These are phyloP conservation scores for Phortica magna DNA, from an alignment of 2,888 invertebrate species.

Conservation along the genomic window DNA sequence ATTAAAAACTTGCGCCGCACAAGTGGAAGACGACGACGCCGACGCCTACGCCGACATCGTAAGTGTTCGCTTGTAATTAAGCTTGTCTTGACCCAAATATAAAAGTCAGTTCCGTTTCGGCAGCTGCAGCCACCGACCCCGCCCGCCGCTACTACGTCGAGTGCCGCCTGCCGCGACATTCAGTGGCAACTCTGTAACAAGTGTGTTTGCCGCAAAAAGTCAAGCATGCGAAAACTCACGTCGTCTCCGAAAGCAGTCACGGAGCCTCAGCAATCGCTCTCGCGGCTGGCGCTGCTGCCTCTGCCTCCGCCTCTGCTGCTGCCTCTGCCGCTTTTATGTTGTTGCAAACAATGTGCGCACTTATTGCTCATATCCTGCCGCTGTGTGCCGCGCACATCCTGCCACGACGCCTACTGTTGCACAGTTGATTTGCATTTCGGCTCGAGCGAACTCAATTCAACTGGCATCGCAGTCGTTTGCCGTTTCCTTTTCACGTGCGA, in stretches of 20 bases:
- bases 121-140: neutral
- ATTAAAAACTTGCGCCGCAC: constrained; percentile 28
- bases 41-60: neutral
- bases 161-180: neutral
- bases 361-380: constrained; percentile 31
- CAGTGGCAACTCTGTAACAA: too few relatives aligned
- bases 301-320: too few relatives aligned
- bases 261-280: too few relatives aligned
- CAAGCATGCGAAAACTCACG: neutral
- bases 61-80: constrained; percentile 30
- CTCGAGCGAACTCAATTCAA: constrained; percentile 29
- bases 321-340: neutral
- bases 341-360: constrained; percentile 31
- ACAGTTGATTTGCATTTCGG: constrained; percentile 70
- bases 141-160: neutral
- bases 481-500: constrained; percentile 45
- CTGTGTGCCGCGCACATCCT: constrained; percentile 30
- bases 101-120: neutral
- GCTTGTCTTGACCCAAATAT: constrained; percentile 31
- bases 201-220: neutral
- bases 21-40: neutral
- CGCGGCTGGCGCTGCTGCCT: neutral
- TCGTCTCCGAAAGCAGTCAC: neutral
- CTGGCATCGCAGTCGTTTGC: constrained; percentile 10
- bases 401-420: constrained; percentile 49